phyloP scores from a whole-genome alignment of 2,113 vertebrate species.

The Sylvilagus bachmani region DNA sequence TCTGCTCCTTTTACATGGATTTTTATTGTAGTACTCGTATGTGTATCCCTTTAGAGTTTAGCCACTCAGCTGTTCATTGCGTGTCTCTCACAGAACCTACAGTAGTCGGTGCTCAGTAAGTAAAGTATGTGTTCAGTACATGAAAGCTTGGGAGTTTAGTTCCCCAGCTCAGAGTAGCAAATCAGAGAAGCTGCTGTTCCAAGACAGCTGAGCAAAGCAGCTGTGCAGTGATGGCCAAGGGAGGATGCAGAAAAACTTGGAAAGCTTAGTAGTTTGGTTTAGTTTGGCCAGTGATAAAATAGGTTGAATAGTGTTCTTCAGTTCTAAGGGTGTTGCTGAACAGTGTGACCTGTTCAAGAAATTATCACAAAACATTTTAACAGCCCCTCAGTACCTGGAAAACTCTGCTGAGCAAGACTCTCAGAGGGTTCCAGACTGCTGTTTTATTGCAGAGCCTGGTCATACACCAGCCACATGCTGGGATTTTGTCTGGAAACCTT shows the following conservation, averaged over 20 bases:
- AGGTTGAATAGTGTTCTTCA: background rate
- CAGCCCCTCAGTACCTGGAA: background rate
- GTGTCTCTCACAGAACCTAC: background rate
- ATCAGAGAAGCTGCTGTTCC: background rate
- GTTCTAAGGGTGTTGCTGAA: background rate
- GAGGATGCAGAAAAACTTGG: background rate
- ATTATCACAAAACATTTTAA: background rate
- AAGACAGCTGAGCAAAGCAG: background rate
- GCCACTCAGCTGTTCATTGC: background rate
- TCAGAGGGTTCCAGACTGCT: background rate
- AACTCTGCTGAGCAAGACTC: background rate
- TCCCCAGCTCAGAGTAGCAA: background rate
- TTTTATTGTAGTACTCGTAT: background rate
- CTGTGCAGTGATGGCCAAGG: background rate
- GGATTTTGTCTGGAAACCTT: constrained; percentile 18
- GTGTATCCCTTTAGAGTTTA: too few species aligned
- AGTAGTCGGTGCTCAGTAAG: background rate
- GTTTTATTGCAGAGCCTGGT: background rate
- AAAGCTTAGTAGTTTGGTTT: background rate
- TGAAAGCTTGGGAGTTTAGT: background rate
- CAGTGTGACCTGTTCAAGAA: background rate
- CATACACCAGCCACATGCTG: background rate
- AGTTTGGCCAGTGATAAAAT: background rate
- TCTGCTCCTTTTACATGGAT: background rate
- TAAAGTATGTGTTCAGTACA: background rate